Base-by-base conservation (phyloP, 2,797 vertebrate species). In the Molossus alvarezi region DNA sequence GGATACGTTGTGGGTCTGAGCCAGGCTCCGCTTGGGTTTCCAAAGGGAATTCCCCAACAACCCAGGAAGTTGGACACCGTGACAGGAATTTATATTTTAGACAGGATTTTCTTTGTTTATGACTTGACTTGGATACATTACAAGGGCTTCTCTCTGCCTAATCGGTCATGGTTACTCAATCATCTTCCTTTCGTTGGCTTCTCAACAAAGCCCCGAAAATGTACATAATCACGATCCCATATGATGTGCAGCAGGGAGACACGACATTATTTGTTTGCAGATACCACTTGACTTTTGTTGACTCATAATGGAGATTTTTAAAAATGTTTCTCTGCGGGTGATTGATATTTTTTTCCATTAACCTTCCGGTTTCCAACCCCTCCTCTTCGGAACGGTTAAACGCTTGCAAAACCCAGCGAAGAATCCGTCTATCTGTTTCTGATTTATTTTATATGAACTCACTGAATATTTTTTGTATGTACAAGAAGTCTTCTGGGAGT, bases 371-470 rank as follows among this genome's bases (percentile, higher is more conserved):
- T 27, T 11, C 17, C 3, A 4, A 12, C 3, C 0, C 33, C 17
- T 45, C 13, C 0, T 60, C 29, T n/a, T 55, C 71, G 9, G 11
- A 33, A 23, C 1, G 25, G 27, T 57, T 18, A 5, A 25, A 37
- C 14, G 53, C 21, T 62, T 72, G 21, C 21, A 6, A n/a, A 48
- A 84, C 83, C 65, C 37, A 6, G 29, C 51, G 11, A n/a, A 37
- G 58, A 37, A 23, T 37, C 18, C 0, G 12, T 18, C 48, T 57
- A 2, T 91, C 91, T 95, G 89, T 71, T 96, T 95, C 65, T 88
- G 58, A 85, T 97, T 93, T 94, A 79, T 72, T 57, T 95, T 6
- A 18, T 91, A 71, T 91, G 80, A 88, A 88, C 92, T 90, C 48
- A 69, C 57, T 41, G 86, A 92, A 73, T 55, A 82, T 92, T 90